Percentiles rank a stretch among this genome's conserved stretches.
These are phyloP conservation scores for Plebejus melissa DNA, from an alignment of 2,888 invertebrate genomes.

Conservation along the genomic window DNA sequence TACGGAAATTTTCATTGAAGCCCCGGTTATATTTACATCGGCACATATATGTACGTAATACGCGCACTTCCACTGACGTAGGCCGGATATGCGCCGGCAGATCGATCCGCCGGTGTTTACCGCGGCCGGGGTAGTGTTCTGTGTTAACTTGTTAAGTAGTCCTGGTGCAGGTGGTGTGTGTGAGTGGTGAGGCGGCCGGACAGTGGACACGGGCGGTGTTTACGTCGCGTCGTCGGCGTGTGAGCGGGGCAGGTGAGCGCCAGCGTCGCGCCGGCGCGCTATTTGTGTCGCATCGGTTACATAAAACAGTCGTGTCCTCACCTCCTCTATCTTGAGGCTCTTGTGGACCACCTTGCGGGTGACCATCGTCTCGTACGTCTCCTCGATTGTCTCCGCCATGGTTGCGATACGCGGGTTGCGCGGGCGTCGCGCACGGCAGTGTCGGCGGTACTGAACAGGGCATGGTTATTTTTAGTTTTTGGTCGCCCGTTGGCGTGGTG, in stretches of 20 bases:
- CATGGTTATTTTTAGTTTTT: slow-evolving; percentile 76
- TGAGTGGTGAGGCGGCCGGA: slow-evolving; percentile 33
- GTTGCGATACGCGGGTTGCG: slow-evolving; percentile 68
- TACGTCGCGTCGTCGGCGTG: slow-evolving; percentile 72
- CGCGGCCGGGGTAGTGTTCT: slow-evolving; percentile 56
- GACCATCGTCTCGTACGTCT: slow-evolving; percentile 84
- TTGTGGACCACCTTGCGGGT: slow-evolving; percentile 84
- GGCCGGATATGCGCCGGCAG: slow-evolving; percentile 56
- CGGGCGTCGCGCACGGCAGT: slow-evolving; percentile 72
- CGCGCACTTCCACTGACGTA: slow-evolving; percentile 66
- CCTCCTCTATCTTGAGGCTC: slow-evolving; percentile 86
- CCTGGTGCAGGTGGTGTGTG: slow-evolving; percentile 36
- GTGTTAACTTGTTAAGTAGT: slow-evolving; percentile 43
- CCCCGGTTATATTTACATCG: slow-evolving; percentile 71
- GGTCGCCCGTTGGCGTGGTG: slow-evolving; percentile 59
- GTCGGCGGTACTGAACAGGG: slow-evolving; percentile 71
- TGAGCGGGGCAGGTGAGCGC: slow-evolving; percentile 60
- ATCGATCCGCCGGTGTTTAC: slow-evolving; percentile 43
- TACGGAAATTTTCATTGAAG: slow-evolving; percentile 72
- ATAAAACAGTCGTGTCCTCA: slow-evolving; percentile 76
- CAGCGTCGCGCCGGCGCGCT: slow-evolving; percentile 49
- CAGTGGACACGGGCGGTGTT: slow-evolving; percentile 50
- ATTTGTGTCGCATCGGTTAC: slow-evolving; percentile 69
- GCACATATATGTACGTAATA: slow-evolving; percentile 62
- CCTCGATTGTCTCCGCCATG: slow-evolving; percentile 85